Conservation (phyloP, 2,888 invertebrate species). For the Tenodera sinensis region DNA sequence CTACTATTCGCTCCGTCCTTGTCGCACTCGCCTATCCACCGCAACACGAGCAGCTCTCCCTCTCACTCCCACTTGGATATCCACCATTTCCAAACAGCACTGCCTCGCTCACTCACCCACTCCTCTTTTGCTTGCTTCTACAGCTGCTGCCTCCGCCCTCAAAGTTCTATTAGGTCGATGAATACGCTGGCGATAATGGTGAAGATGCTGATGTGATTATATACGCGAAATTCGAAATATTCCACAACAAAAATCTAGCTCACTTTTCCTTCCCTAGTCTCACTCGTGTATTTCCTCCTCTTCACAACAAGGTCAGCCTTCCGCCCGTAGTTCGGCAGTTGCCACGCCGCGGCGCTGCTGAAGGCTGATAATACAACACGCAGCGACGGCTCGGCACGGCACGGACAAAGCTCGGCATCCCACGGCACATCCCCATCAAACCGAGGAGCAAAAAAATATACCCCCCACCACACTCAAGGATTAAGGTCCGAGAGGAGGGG, state of each 20-base stretch:
- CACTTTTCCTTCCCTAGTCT: neutral
- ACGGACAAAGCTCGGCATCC: neutral
- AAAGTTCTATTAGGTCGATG: neutral
- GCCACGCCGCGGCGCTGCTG: slow-evolving; percentile 1
- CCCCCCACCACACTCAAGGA: neutral
- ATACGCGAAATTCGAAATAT: neutral
- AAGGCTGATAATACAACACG: slow-evolving; percentile 13
- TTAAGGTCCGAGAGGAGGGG: neutral
- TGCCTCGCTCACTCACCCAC: neutral
- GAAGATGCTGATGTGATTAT: neutral
- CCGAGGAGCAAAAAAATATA: neutral
- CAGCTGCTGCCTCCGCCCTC: neutral
- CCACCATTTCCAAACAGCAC: slow-evolving; percentile 6
- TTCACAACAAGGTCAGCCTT: neutral
- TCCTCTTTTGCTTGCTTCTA: neutral
- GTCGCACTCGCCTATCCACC: slow-evolving; percentile 25
- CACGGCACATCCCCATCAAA: neutral
- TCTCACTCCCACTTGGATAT: slow-evolving; percentile 11
- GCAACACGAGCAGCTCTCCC: neutral
- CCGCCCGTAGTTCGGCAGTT: neutral
- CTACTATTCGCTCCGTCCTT: neutral
- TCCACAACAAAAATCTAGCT: neutral
- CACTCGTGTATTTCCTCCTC: neutral
- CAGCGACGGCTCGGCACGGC: slow-evolving; percentile 14
- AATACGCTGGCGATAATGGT: neutral